Evolutionary conservation across 64 coral and sea anemone species (phyloP), one percentile per base, ranked within the genome.

Genomic region (Porites lutea): DNA sequence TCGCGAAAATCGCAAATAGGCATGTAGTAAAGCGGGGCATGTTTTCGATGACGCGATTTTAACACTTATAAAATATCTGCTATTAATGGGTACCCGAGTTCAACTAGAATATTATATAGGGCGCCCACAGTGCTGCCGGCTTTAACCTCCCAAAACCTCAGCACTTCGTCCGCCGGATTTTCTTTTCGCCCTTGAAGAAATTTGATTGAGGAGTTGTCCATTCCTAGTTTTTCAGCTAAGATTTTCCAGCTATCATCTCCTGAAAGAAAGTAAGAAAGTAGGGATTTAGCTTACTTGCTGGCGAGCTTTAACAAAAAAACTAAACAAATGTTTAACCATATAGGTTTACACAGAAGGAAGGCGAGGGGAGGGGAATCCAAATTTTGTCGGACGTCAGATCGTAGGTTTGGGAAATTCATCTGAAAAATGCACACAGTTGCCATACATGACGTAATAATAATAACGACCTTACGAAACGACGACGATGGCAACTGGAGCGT

Each of bases 161-260:
- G 63, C 16, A 91, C 92, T 57, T 94, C 95, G 43, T 96, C 95
- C 18, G 92, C 95, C 14, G 95, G 91, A 19, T 96, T 91, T 75
- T 27, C 13, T 2, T 4, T 27, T 45, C 95, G 92, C 13, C 20
- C 21, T 48, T 96, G 9, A 3, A 96, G 58, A 60, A 45, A 94
- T n/a, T 72, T 19, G 6, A 96, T 89, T 54, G 72, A 12, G 1
- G 12, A 9, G 59, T 82, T 88, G 4, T 37, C 3, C 46, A 96
- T 87, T 43, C 76, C 78, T 11, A 96, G 82, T 71, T 13, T 54
- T 1, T 50, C 15, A 44, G 91, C 95, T 63, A 96, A 84, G 5
- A 8, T 6, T 47, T 65, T 79, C 95, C 95, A 96, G 7, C 22
- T 87, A 59, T 91, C 82, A 78, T 87, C 49, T 2, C 70, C 95